A percentile compares a stretch with the other conserved stretches of the same genome.
phyloP scores from a whole-genome alignment of 1,140 invertebrate species.

The Platyscapa corneri region DNA sequence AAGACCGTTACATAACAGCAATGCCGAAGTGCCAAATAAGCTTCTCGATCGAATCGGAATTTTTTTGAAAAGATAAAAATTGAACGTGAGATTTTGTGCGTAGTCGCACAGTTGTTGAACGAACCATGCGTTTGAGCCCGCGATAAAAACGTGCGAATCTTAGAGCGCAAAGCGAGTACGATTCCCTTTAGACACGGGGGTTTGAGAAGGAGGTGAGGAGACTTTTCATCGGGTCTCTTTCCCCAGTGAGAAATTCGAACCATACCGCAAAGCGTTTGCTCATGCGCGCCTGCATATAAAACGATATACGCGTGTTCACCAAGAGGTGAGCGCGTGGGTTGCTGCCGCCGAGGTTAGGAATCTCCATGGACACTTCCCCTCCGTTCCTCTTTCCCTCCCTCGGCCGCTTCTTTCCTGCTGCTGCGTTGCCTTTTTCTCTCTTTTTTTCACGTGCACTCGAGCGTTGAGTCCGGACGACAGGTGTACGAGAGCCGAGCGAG shows the following conservation, averaged over 20 bases:
- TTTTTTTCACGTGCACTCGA: constrained; percentile 26
- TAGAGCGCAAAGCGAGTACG: too few species aligned
- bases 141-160: not conserved
- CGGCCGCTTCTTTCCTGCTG: not conserved
- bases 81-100: not conserved
- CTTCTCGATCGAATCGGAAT: too few species aligned
- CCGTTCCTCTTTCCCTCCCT: not conserved
- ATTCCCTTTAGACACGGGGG: too few species aligned
- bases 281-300: too few species aligned
- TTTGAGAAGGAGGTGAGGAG: too few species aligned
- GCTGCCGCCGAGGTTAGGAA: constrained; percentile 16
- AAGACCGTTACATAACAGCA: too few species aligned
- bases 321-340: constrained; percentile 23
- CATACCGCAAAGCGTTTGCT: too few species aligned
- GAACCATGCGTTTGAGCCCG: not conserved
- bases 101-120: not conserved
- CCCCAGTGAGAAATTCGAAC: too few species aligned
- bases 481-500: constrained; percentile 36
- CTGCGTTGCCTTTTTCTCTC: not conserved
- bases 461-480: constrained; percentile 27
- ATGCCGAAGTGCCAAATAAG: too few species aligned
- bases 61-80: not conserved
- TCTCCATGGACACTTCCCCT: constrained; percentile 36
- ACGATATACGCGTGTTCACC: not conserved
- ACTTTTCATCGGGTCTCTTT: too few species aligned